Evolutionary conservation across 2,888 invertebrate genomes (phyloP).

Genomic region (Ormyrus pomaceus): DNA sequence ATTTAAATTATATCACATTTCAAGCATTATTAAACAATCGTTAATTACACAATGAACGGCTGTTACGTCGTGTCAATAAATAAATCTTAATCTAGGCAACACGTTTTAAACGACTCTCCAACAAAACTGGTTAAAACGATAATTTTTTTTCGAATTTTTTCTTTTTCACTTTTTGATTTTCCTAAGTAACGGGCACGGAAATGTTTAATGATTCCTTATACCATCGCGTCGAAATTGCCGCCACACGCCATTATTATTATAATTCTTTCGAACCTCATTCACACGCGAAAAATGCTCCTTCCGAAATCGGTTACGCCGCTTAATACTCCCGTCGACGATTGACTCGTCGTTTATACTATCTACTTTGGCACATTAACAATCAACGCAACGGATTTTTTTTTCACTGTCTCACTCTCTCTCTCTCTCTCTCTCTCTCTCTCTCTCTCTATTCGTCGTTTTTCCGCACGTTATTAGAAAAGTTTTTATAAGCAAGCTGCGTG

Average conservation of each 20-base stretch:
- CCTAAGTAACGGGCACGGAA: conserved; percentile 50
- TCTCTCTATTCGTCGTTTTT: background rate
- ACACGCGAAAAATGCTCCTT: background rate
- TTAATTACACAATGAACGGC: conserved; percentile 18
- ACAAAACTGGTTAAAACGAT: conserved; percentile 31
- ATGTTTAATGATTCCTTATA: conserved; percentile 27
- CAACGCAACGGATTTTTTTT: conserved; percentile 45
- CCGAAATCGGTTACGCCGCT: conserved; percentile 20
- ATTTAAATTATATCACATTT: conserved; percentile 51
- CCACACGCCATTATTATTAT: background rate
- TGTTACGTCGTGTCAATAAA: conserved; percentile 7
- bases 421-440: background rate
- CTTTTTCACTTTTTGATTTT: background rate
- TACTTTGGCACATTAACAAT: conserved; percentile 57
- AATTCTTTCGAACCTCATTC: conserved; percentile 25
- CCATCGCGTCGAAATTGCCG: conserved; percentile 19
- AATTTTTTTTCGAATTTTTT: conserved; percentile 9
- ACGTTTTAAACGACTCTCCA: conserved; percentile 19
- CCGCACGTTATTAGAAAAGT: conserved; percentile 43
- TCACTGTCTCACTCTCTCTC: conserved; percentile 13
- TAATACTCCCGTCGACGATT: conserved; percentile 36
- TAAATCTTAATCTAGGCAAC: conserved; percentile 30
- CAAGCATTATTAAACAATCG: conserved; percentile 38
- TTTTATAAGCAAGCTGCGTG: conserved; percentile 39
- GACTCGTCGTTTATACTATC: conserved; percentile 41